A percentile compares a stretch with the other conserved stretches of the same genome.
phyloP scores from a whole-genome alignment of 1,140 invertebrate species.

The Ceratoteleas bidentatus region DNA sequence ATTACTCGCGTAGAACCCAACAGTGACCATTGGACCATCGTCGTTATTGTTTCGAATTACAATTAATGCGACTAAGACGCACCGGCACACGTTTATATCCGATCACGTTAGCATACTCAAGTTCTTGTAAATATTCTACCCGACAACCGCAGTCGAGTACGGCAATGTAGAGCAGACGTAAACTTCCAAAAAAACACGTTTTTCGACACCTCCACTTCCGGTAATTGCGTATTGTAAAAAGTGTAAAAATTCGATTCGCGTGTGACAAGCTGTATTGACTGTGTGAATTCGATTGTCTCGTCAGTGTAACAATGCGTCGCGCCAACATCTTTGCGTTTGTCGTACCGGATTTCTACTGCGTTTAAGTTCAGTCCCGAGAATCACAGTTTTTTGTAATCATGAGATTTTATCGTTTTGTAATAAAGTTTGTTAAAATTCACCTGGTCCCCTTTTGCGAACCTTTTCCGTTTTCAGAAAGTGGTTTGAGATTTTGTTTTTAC shows the following conservation, averaged over 20 bases:
- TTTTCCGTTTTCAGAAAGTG: neutral
- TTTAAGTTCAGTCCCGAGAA: constrained; percentile 32
- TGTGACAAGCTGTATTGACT: constrained; percentile 55
- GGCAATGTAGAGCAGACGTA: constrained; percentile 34
- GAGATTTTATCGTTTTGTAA: constrained; percentile 62
- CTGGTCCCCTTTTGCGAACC: neutral
- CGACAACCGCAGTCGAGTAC: constrained; percentile 34
- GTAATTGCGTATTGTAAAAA: constrained; percentile 61
- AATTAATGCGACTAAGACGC: constrained; percentile 45
- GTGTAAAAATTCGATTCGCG: constrained; percentile 53
- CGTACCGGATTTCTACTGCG: constrained; percentile 39
- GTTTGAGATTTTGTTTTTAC: neutral
- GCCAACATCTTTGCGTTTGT: constrained; percentile 32
- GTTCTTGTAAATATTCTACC: constrained; percentile 48
- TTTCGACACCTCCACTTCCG: no score
- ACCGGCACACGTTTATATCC: constrained; percentile 47
- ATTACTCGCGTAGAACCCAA: constrained; percentile 31
- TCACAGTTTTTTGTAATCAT: constrained; percentile 60
- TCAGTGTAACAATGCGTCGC: constrained; percentile 43
- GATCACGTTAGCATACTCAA: constrained; percentile 33
- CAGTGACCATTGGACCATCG: constrained; percentile 25
- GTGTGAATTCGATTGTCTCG: constrained; percentile 56
- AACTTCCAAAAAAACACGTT: no score
- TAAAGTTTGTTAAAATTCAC: constrained; percentile 62
- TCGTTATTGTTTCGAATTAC: constrained; percentile 46